Conservation (phyloP, 2,888 invertebrate genomes). For the Callimorpha dominula region DNA sequence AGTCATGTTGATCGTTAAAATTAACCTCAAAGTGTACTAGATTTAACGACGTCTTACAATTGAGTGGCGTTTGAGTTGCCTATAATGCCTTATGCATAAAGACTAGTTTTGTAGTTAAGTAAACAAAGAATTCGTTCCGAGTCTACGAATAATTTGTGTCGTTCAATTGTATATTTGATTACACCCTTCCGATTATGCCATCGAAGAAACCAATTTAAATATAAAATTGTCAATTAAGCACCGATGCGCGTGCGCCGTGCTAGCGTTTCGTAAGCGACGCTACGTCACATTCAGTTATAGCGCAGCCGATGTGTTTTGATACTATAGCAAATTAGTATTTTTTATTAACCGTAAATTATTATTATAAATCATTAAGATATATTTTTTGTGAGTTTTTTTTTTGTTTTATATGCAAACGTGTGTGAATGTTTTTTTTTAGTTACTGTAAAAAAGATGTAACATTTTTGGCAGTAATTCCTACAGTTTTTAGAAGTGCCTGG, state of each 20-base stretch:
- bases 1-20: too few species aligned
- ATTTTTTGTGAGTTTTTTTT: too few species aligned
- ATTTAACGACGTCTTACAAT: too few species aligned
- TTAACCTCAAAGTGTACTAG: too few species aligned
- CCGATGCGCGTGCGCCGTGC: conserved; percentile 46
- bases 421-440: too few species aligned
- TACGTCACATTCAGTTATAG: conserved; percentile 77
- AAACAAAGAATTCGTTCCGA: background rate
- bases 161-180: background rate
- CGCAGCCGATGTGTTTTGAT: conserved; percentile 61
- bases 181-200: background rate
- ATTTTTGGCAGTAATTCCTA: too few species aligned
- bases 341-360: background rate
- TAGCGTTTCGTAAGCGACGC: conserved; percentile 83
- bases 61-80: too few species aligned
- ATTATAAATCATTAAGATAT: background rate
- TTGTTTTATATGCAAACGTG: too few species aligned
- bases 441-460: too few species aligned
- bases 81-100: background rate
- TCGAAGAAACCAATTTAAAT: conserved; percentile 14
- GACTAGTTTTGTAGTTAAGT: background rate
- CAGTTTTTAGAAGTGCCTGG: too few species aligned
- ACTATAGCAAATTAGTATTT: conserved; percentile 48
- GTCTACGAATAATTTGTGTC: background rate
- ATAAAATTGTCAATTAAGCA: conserved; percentile 43